Evolutionary conservation across 2,797 vertebrate species (phyloP).

Genomic region (Odontamblyopus rebecca): DNA sequence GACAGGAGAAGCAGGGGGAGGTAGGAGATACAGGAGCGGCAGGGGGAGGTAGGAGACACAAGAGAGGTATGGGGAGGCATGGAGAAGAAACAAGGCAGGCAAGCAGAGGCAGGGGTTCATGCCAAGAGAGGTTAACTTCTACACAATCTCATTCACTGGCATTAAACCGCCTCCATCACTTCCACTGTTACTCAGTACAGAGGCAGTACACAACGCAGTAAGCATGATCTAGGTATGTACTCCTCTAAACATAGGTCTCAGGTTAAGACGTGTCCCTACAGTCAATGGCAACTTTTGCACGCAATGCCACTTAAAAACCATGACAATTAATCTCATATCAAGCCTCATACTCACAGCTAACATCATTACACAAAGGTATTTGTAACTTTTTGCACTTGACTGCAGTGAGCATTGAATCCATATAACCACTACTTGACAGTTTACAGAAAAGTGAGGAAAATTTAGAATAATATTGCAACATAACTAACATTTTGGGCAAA

Average conservation of each 20-base stretch:
- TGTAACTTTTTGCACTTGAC: neutral
- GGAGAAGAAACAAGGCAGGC: constrained; percentile 15
- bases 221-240: neutral
- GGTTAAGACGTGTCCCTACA: neutral
- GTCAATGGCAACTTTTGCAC: neutral
- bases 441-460: neutral
- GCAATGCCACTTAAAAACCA: neutral
- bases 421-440: neutral
- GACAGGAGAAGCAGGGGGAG: neutral
- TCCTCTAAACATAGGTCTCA: too few relatives aligned
- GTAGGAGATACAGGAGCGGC: neutral
- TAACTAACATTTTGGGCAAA: neutral
- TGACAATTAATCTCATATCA: neutral
- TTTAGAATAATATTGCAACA: neutral
- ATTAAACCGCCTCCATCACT: constrained; percentile 35
- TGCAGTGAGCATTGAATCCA: neutral
- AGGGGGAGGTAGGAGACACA: neutral
- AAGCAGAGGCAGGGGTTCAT: constrained; percentile 44
- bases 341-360: neutral
- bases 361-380: neutral
- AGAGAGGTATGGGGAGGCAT: constrained; percentile 2
- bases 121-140: constrained; percentile 63
- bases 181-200: constrained; percentile 33
- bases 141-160: constrained; percentile 55
- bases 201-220: constrained; percentile 9